Percentiles rank a stretch among this genome's conserved stretches.
Conservation (phyloP, 2,113 vertebrate genomes). For the Pithys albifrons region DNA sequence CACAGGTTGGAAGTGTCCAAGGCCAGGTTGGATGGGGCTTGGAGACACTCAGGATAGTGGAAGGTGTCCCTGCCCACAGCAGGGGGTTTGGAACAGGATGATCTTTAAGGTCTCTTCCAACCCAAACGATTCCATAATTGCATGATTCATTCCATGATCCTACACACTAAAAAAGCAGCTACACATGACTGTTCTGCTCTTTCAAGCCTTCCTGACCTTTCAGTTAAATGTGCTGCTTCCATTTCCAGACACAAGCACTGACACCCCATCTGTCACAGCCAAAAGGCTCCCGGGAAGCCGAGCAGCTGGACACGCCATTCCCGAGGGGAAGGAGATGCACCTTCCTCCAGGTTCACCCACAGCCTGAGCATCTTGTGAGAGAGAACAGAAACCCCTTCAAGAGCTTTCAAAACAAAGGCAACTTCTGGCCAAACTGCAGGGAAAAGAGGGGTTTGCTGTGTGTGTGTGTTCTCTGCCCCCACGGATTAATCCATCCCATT, state of each 20-base stretch:
- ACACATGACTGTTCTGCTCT: background rate
- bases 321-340: background rate
- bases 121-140: no score
- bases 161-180: background rate
- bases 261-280: background rate
- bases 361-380: accelerated
- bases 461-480: background rate
- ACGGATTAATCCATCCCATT: background rate
- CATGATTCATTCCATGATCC: background rate
- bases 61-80: background rate
- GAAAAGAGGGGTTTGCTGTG: background rate
- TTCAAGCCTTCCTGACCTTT: background rate
- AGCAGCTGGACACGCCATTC: background rate
- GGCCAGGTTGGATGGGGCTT: background rate
- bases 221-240: background rate
- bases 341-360: background rate
- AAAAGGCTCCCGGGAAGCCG: accelerated
- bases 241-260: background rate
- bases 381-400: background rate
- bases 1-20: background rate
- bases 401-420: background rate
- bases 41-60: background rate
- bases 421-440: background rate
- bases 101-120: no score
- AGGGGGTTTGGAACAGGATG: background rate